Base-by-base conservation (phyloP, 2,888 invertebrate species). In the Lochmaea capreae region DNA sequence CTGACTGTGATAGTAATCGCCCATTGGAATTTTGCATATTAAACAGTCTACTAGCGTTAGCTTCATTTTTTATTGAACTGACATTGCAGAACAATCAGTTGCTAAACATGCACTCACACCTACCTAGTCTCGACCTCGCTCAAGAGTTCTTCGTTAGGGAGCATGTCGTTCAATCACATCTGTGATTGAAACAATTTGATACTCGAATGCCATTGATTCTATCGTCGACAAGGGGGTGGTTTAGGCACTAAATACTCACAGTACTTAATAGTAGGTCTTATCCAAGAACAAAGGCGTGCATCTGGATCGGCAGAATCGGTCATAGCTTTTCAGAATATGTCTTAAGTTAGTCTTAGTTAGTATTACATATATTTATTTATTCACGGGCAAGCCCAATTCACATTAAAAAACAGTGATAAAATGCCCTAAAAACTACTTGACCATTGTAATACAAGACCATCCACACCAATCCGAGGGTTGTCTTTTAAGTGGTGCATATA, bases 111-210 rank as follows among this genome's bases (percentile, higher is more conserved):
- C 67, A 67, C 57, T 67, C 57, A 54, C 67, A 66, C 57, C 57
- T 42, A 67, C 67, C n/a, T 67, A 67, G 67, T 67, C 39, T 33
- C 67, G 33, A 57, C 67, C 67, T 67, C 39, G 57, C 33, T 67
- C 33, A 57, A 67, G 57, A 67, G 52, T 65, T 52, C 65, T 65
- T 18, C 49, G 65, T 65, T 22, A 65, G 58, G 26, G 14, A 58
- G 58, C 22, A 22, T 9, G 26, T 6, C 58, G 11, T 58, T 57
- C 16, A 67, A 67, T 67, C 67, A 57, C 67, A 67, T 39, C 33
- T 67, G 67, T 57, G 67, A 67, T 67, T 67, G 39, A 57, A 67
- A 67, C 67, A 67, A 67, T 67, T 67, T 67, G 67, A 42, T 54
- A 67, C 57, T 57, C 14, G 57, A 52, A 57, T 57, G n/a, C 57